phyloP scores from a whole-genome alignment of 2,797 vertebrate genomes.

The Harpagifer antarcticus region DNA sequence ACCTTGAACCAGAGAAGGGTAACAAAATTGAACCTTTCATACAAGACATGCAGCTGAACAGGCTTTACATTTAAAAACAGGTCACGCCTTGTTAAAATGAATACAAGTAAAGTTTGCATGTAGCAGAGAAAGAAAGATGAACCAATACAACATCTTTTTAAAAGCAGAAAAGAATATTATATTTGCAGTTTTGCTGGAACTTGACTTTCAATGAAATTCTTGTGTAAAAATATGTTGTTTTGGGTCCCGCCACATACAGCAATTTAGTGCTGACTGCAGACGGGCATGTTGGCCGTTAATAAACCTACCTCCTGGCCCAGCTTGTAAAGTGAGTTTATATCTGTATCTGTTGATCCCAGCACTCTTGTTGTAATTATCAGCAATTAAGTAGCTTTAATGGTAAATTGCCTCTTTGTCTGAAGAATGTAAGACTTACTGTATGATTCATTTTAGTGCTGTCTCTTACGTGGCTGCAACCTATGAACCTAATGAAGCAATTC shows the following conservation, averaged over 20 bases:
- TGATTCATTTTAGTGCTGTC: conserved; percentile 10
- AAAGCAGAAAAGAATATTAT: too few species aligned
- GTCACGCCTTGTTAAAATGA: too few species aligned
- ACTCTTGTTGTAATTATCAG: conserved; percentile 5
- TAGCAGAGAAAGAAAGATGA: too few species aligned
- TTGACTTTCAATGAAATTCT: background rate
- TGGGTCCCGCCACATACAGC: conserved; percentile 4
- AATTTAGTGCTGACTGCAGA: background rate
- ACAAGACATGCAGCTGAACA: too few species aligned
- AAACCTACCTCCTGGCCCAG: background rate
- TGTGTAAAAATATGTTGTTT: background rate
- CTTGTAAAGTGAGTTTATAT: conserved; percentile 9
- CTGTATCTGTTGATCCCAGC: background rate
- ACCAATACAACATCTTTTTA: too few species aligned
- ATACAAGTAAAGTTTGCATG: too few species aligned
- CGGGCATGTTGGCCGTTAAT: conserved; percentile 4
- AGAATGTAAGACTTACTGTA: background rate
- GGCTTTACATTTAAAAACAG: too few species aligned
- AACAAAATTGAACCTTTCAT: background rate
- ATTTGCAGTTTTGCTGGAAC: background rate
- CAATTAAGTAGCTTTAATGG: conserved; percentile 24
- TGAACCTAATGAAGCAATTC: background rate
- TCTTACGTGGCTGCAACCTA: conserved; percentile 1
- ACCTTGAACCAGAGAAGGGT: conserved; percentile 3
- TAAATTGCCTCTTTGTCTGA: background rate